A percentile compares a stretch with the other conserved stretches of the same genome.
Conservation (phyloP, 2,113 vertebrate species). For the Leiothrix lutea region DNA sequence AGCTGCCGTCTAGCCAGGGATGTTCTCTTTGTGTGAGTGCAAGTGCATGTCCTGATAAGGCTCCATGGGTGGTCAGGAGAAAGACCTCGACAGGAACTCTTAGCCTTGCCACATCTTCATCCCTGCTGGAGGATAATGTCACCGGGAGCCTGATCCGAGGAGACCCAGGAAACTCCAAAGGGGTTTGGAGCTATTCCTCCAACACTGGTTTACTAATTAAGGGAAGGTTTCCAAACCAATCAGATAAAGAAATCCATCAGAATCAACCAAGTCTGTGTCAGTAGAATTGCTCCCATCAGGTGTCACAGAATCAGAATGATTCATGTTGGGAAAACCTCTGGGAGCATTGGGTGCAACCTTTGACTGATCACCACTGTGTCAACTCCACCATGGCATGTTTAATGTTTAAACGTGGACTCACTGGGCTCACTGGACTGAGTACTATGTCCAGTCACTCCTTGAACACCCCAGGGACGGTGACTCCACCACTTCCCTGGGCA, state of each 20-base stretch:
- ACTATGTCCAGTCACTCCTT: background rate
- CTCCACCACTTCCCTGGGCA: background rate
- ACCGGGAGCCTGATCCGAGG: background rate
- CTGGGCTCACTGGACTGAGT: no score
- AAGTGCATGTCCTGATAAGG: background rate
- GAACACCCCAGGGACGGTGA: background rate
- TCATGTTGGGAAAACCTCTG: background rate
- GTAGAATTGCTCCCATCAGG: background rate
- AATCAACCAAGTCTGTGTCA: background rate
- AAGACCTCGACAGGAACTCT: background rate
- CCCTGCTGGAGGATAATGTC: background rate
- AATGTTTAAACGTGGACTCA: no score
- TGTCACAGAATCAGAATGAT: background rate
- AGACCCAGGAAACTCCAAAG: background rate
- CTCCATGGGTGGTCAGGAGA: background rate
- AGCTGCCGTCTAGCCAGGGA: background rate
- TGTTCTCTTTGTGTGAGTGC: background rate
- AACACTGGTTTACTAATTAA: background rate
- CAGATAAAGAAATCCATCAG: background rate
- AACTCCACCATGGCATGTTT: no score
- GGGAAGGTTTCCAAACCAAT: background rate
- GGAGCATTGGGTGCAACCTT: background rate
- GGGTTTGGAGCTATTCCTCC: background rate
- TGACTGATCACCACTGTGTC: accelerated
- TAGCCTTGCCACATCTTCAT: background rate